Base-by-base conservation (phyloP, 2,888 invertebrate genomes). In the Mesorhabditis belari region DNA sequence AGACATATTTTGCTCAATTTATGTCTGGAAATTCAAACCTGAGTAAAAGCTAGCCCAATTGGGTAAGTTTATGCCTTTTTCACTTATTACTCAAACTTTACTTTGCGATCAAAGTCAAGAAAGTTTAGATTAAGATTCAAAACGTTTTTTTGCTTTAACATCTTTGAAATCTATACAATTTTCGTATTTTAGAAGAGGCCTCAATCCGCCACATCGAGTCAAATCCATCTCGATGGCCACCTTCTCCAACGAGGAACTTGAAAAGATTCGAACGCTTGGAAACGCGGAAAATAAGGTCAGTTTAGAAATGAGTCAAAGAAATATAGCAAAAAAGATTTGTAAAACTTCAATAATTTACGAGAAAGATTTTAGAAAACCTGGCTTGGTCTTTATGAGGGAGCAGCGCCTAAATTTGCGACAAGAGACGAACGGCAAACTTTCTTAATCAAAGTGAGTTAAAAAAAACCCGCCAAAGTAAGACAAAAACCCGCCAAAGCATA, bases 171-270 rank as follows among this genome's bases (percentile, higher is more conserved):
- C 5, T 29, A 17, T 17, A 35, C 9, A 6, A 17, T 12, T 12
- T 12, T 51, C 28, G 26, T 49, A 9, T 61, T 88, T 57, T 86
- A 96, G 95, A 82, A 89, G 95, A 81, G 96, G 96, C 59, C 85
- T 96, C 70, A 95, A 94, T 80, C 95, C 96, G 66, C 96, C 96
- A 73, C 95, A 96, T 84, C 87, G 96, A 70, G 93, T 96, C 67
- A 96, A 96, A 85, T 95, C 95, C 58, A 94, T 96, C 80, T 94
- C 94, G 44, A 95, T 96, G 94, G 92, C 95, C 66, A 92, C 91
- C 76, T 96, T 95, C 84, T 91, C 90, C 63, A 87, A 88, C 75
- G 95, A 95, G 77, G 96, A 96, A 85, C 88, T 96, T 81, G 92
- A 93, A 80, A 88, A 90, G 80, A 86, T 96, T 73, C 89, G 88